Evolutionary conservation across 2,113 vertebrate genomes (phyloP).

Genomic region (Limanda limanda): DNA sequence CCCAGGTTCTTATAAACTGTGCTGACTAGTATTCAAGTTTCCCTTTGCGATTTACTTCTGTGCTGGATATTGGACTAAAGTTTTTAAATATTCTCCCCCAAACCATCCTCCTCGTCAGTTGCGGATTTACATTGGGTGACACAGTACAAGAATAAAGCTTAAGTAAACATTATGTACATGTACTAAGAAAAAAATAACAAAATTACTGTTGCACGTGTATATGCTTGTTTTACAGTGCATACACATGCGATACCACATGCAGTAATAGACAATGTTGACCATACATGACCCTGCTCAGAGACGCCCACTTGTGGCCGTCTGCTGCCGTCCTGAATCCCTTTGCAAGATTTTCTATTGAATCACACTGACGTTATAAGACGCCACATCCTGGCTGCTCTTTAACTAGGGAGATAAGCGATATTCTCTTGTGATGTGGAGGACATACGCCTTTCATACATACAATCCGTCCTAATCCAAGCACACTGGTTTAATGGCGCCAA

Average conservation of each 20-base stretch:
- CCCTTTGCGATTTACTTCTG: slow-evolving; percentile 53
- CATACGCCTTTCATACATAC: neutral
- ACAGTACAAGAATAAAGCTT: slow-evolving; percentile 68
- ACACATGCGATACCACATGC: slow-evolving; percentile 78
- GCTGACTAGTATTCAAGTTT: slow-evolving; percentile 77
- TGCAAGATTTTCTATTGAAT: neutral
- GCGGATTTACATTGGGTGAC: slow-evolving; percentile 64
- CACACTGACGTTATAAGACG: slow-evolving; percentile 19
- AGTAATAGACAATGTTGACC: slow-evolving; percentile 66
- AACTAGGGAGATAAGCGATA: slow-evolving; percentile 14
- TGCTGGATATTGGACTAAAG: slow-evolving; percentile 56
- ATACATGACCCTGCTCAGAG: slow-evolving; percentile 52
- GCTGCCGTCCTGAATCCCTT: slow-evolving; percentile 15
- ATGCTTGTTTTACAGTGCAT: slow-evolving; percentile 67
- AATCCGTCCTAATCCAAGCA: neutral
- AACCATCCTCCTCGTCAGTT: slow-evolving; percentile 25
- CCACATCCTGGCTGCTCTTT: neutral
- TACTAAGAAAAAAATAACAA: slow-evolving; percentile 41
- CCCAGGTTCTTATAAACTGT: slow-evolving; percentile 61
- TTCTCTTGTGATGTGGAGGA: slow-evolving; percentile 2
- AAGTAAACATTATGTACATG: slow-evolving; percentile 71
- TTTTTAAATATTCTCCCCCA: slow-evolving; percentile 18
- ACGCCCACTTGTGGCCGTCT: neutral
- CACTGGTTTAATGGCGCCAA: neutral
- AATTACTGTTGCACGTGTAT: slow-evolving; percentile 56